Base-by-base conservation (phyloP, 1,140 invertebrate species). In the Daktulosphaira vitifoliae region DNA sequence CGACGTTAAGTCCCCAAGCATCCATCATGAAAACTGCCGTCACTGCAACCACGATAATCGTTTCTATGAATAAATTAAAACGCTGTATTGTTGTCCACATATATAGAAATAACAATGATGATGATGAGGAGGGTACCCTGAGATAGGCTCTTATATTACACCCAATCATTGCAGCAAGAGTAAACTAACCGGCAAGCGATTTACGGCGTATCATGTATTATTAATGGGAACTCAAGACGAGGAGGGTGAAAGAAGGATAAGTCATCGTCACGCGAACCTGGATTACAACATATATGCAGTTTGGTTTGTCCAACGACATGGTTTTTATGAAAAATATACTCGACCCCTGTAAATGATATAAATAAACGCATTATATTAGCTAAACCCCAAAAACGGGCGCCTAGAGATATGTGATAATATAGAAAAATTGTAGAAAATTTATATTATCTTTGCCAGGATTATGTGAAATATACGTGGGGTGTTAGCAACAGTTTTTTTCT, bases 21-120 rank as follows among this genome's bases (percentile, higher is more conserved):
- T 46, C 42, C 54, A 59, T 46, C 54, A 44, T 15, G 13, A 16
- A n/a, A 13, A 13, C n/a, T 13, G 37, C 54, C 38, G 22, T 5
- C 20, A 1, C 33, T 13, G 11, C 29, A n/a, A 54, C 37, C 33
- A 23, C 42, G 54, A 62, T 62, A 62, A 62, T 62, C 54, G 54
- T 62, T 62, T 48, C 54, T 33, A 62, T 62, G 54, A 62, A 62
- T 62, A 62, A 62, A 62, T 62, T 46, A 62, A 62, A 62, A 46
- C 54, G 39, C 15, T n/a, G 38, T n/a, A 44, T 26, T 23, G 25
- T n/a, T 37, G 38, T 13, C 18, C 38, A 3, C 20, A 33, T 39
- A 38, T 39, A 39, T 22, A 33, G 39, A 15, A 44, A 44, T 7
- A n/a, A 44, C 9, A n/a, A 11, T 5, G 11, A 15, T 44, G 5